A percentile compares a stretch with the other conserved stretches of the same genome.
Evolutionary conservation across 2,113 vertebrate species (phyloP).

Genomic region (Ochotona curzoniae): DNA sequence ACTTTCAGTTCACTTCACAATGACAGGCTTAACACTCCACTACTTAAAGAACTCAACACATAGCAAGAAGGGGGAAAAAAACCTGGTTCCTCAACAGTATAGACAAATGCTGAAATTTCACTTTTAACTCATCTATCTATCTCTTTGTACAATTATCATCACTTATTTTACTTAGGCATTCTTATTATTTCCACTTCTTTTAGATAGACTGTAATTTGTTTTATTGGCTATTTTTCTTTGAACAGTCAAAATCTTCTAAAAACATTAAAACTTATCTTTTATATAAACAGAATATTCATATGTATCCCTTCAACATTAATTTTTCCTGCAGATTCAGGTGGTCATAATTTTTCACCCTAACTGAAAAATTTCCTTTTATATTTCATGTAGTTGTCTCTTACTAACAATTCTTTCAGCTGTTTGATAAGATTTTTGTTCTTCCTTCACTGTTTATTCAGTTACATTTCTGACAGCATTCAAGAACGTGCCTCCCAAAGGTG

Average conservation of each 20-base stretch:
- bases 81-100: too few species aligned
- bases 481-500: background rate
- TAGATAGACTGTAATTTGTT: background rate
- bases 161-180: background rate
- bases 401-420: background rate
- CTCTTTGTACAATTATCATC: background rate
- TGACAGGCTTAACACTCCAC: too few species aligned
- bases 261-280: background rate
- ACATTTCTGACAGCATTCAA: background rate
- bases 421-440: background rate
- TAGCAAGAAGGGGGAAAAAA: too few species aligned
- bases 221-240: background rate
- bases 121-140: background rate
- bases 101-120: too few species aligned
- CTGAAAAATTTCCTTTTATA: background rate
- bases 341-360: background rate
- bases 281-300: background rate
- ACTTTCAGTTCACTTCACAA: too few species aligned
- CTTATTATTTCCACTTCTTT: background rate
- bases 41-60: too few species aligned
- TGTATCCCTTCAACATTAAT: background rate
- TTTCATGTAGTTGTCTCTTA: background rate
- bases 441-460: slow-evolving; percentile 20
- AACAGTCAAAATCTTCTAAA: background rate
- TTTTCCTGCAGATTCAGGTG: background rate